Conservation (phyloP, 23 tunicate genomes). For the Phallusia fumigata region DNA sequence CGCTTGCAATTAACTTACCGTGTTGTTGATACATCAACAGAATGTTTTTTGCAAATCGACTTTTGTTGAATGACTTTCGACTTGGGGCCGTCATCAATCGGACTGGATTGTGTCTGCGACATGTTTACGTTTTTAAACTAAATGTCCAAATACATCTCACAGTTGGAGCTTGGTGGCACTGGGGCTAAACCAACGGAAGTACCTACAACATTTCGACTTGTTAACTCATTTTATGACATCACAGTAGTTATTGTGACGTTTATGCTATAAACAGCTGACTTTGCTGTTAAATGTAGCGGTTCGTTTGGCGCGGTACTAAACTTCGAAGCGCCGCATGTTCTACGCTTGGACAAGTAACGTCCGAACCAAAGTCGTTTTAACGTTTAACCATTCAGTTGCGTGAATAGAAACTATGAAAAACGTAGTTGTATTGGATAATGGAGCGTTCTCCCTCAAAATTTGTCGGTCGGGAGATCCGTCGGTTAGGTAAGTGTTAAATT, state of each 20-base stretch:
- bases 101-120: not conserved
- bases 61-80: slow-evolving; percentile 3
- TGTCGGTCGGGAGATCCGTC: not conserved
- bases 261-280: not conserved
- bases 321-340: no score
- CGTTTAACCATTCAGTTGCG: no score
- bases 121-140: not conserved
- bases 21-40: slow-evolving; percentile 15
- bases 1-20: not conserved
- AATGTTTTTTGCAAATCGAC: slow-evolving; percentile 17
- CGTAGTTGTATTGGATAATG: slow-evolving; percentile 73
- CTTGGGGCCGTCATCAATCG: not conserved
- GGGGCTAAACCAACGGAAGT: not conserved
- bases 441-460: slow-evolving; percentile 63
- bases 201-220: not conserved
- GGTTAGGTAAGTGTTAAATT: not conserved
- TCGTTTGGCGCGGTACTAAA: not conserved
- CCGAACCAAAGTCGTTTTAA: no score
- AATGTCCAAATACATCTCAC: no score
- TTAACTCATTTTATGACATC: not conserved
- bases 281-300: not conserved
- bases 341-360: no score
- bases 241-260: not conserved
- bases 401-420: slow-evolving; percentile 15
- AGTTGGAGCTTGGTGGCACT: no score